Conservation (phyloP, 2,797 vertebrate genomes). For the Aphelocoma californica region DNA sequence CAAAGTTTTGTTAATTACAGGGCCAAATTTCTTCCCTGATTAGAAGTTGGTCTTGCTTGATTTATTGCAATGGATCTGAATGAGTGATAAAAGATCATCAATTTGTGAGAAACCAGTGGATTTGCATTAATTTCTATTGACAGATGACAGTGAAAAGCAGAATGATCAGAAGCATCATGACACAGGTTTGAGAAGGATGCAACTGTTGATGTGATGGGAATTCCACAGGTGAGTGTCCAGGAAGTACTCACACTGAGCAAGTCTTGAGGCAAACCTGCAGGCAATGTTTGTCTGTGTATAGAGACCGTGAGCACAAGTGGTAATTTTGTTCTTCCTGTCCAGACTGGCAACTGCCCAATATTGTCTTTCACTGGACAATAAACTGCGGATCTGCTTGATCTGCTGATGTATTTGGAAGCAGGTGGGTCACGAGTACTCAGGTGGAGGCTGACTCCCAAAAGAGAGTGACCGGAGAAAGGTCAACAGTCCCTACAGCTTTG, state of each 20-base stretch:
- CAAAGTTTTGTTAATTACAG: neutral
- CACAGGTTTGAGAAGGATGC: neutral
- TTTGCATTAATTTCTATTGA: neutral
- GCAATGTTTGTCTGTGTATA: neutral
- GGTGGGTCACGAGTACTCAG: neutral
- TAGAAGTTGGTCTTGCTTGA: neutral
- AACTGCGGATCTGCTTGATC: neutral
- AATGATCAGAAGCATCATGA: neutral
- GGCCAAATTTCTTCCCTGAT: neutral
- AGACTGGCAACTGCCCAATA: neutral
- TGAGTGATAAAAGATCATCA: neutral
- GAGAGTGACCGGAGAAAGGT: neutral
- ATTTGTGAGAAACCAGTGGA: neutral
- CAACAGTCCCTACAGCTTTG: neutral
- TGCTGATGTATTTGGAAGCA: neutral
- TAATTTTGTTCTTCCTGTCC: neutral
- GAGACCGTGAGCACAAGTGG: neutral
- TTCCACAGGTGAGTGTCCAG: rapidly evolving
- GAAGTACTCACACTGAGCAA: neutral
- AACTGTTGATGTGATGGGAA: neutral
- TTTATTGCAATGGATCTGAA: neutral
- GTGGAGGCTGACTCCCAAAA: neutral
- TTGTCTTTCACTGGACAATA: neutral
- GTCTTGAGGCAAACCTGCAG: neutral
- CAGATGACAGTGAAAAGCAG: neutral